These are phyloP conservation scores for Odontomyia ornata DNA, from an alignment of 2,888 invertebrate genomes.

Conservation along the genomic window DNA sequence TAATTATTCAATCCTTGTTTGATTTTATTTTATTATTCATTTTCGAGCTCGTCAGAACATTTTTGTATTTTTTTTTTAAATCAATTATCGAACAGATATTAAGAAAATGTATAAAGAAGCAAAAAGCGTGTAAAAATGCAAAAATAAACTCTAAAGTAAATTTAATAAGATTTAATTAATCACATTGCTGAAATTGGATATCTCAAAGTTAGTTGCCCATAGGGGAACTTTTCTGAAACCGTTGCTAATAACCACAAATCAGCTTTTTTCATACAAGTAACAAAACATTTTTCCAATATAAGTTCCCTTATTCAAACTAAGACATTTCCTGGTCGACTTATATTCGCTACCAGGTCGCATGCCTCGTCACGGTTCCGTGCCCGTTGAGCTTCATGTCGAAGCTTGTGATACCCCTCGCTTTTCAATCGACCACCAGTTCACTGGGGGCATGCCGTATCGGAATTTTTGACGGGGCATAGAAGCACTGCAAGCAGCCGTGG, in stretches of 20 bases:
- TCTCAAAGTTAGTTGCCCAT: slow-evolving; percentile 69
- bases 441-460: too few relatives aligned
- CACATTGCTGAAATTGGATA: slow-evolving; percentile 50
- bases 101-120: slow-evolving; percentile 29
- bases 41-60: background rate
- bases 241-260: slow-evolving; percentile 61
- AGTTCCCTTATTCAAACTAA: background rate
- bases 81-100: background rate
- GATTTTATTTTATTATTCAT: background rate
- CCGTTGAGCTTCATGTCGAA: too few relatives aligned
- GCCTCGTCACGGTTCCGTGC: too few relatives aligned
- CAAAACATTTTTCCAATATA: slow-evolving; percentile 8
- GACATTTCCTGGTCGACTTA: too few relatives aligned
- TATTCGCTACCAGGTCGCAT: too few relatives aligned
- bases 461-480: too few relatives aligned
- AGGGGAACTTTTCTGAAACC: slow-evolving; percentile 78
- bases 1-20: slow-evolving; percentile 2
- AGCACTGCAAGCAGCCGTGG: too few relatives aligned
- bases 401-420: too few relatives aligned
- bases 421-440: too few relatives aligned
- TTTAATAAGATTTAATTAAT: slow-evolving; percentile 31
- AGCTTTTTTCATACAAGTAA: slow-evolving; percentile 42
- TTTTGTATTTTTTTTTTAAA: background rate
- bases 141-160: slow-evolving; percentile 45
- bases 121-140: slow-evolving; percentile 50